Evolutionary conservation across 2,797 vertebrate species (phyloP), one percentile per base, ranked within the genome.

Genomic region (Gouania willdenowi): DNA sequence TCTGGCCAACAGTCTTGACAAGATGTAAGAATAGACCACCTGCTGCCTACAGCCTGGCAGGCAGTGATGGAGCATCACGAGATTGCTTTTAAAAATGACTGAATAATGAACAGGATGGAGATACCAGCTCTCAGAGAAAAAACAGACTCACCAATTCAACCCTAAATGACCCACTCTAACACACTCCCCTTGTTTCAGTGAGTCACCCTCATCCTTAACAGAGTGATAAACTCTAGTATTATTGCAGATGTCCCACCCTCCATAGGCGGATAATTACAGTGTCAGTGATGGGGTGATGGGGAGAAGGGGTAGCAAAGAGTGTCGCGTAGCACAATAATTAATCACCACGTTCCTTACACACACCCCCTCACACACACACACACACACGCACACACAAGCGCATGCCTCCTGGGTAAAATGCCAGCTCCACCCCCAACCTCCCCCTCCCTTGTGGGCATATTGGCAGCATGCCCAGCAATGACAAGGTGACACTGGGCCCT

Each of bases 401-500:
- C n/a, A n/a, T n/a, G n/a, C n/a, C 57, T 68, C 55, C 60, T 66
- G 62, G 43, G 59, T 77, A 73, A 42, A 67, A 42, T 33, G 62
- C 69, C 72, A 26, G 16, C 73, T 57, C 55, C 75, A 50, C 38
- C 75, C 65, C 71, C 79, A 71, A n/a, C n/a, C n/a, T n/a, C n/a
- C 55, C 75, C 50, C 38, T 75, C 65, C 71, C 79, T 71, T 51
- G 40, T 57, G 66, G 67, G 71, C 75, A 75, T 65, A 77, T 84
- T 88, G 88, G 87, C 87, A 35, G 47, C 6, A 3, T 50, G 87
- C 88, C 86, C 74, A 41, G 68, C 78, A 84, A 83, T 87, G 85
- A 87, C 88, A 90, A 90, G 88, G 88, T 90, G 88, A 90, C 87
- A 83, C 81, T 39, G 71, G n/a, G 66, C 73, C 83, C 76, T 77